Conservation (phyloP, 2,888 invertebrate species). For the Tuberolachnus salignus region DNA sequence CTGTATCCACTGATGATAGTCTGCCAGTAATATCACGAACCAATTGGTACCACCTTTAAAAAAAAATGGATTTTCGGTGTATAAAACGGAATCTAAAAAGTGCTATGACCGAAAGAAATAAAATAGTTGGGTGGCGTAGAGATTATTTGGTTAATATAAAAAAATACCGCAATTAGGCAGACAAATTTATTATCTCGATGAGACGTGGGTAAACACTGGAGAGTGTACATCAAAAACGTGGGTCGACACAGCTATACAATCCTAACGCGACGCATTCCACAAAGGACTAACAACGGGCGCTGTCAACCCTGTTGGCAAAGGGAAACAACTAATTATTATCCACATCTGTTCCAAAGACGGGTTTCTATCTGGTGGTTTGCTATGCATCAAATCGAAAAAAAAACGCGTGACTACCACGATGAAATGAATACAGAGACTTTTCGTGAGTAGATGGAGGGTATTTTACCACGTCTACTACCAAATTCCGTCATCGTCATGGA, state of each 20-base stretch:
- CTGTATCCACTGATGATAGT: too few relatives aligned
- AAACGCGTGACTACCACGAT: background rate
- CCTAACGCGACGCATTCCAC: background rate
- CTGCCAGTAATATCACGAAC: too few relatives aligned
- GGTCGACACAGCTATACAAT: background rate
- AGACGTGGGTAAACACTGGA: constrained; percentile 35
- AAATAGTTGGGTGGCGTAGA: too few relatives aligned
- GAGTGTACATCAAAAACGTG: background rate
- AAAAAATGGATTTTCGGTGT: too few relatives aligned
- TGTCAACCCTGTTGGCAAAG: background rate
- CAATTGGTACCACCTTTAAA: too few relatives aligned
- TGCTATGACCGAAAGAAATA: too few relatives aligned
- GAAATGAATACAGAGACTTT: background rate
- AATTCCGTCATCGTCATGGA: too few relatives aligned
- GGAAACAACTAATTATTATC: background rate
- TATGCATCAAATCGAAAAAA: background rate
- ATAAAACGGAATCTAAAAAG: too few relatives aligned
- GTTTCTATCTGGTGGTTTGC: background rate
- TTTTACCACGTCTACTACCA: too few relatives aligned
- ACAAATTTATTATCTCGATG: constrained; percentile 23
- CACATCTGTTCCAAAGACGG: background rate
- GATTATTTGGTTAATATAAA: background rate
- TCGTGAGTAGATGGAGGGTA: too few relatives aligned
- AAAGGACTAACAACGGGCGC: too few relatives aligned
- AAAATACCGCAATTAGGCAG: background rate